Conservation (phyloP, 2,888 invertebrate genomes). For the Hypomecis punctinalis region DNA sequence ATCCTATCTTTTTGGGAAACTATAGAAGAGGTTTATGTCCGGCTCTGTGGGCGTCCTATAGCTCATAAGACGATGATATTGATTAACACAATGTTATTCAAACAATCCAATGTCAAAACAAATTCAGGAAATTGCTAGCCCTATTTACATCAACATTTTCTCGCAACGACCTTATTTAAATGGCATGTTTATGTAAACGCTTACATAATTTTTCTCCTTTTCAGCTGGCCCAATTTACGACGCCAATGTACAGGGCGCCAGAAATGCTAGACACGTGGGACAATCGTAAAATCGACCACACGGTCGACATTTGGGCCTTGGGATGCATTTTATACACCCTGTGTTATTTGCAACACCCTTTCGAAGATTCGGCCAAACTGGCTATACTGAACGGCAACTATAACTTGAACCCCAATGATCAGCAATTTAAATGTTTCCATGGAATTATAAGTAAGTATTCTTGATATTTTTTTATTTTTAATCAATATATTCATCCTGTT, state of each 20-base stretch:
- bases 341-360: constrained; percentile 97
- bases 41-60: no score
- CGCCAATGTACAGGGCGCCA: constrained; percentile 98
- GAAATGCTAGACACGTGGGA: constrained; percentile 99
- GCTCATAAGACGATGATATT: no score
- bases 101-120: background rate
- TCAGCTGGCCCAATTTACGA: constrained; percentile 91
- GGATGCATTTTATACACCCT: constrained; percentile 97
- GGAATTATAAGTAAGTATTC: constrained; percentile 92
- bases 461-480: background rate
- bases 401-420: constrained; percentile 91
- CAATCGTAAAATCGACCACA: constrained; percentile 95
- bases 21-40: no score
- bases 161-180: background rate
- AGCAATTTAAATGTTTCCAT: constrained; percentile 93
- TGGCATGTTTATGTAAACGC: constrained; percentile 5
- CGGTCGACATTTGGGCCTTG: constrained; percentile 98
- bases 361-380: constrained; percentile 97
- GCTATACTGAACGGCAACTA: constrained; percentile 99
- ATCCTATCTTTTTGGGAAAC: no score
- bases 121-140: background rate
- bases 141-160: background rate
- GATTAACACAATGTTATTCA: no score
- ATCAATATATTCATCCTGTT: no score
- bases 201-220: constrained; percentile 48